Evolutionary conservation across 2,888 invertebrate species (phyloP).

Genomic region (Protophormia terraenovae): DNA sequence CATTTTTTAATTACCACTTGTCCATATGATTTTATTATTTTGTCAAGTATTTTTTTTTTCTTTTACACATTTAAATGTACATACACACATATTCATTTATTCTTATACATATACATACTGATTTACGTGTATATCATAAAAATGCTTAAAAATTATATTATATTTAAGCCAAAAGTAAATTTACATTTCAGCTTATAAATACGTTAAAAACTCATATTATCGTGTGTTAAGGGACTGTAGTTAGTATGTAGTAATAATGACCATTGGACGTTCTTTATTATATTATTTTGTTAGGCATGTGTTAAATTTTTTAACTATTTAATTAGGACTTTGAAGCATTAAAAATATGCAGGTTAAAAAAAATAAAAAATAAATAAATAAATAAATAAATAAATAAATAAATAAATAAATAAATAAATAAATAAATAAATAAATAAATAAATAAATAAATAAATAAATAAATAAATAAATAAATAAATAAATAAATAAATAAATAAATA

Average conservation of each 20-base stretch:
- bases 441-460: too few species aligned
- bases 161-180: constrained; percentile 43
- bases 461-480: too few species aligned
- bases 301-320: constrained; percentile 4
- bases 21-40: constrained; percentile 68
- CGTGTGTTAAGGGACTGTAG: background rate
- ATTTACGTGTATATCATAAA: background rate
- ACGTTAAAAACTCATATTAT: background rate
- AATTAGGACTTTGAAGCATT: background rate
- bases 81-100: background rate
- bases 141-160: constrained; percentile 33
- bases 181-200: constrained; percentile 44
- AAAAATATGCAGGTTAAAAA: too few species aligned
- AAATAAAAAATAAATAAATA: too few species aligned
- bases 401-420: too few species aligned
- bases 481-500: too few species aligned
- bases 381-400: too few species aligned
- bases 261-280: constrained; percentile 25
- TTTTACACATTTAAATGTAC: constrained; percentile 38
- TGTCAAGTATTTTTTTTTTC: constrained; percentile 58
- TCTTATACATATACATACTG: background rate
- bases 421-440: too few species aligned
- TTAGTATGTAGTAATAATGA: background rate
- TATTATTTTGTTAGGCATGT: constrained; percentile 1
- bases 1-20: constrained; percentile 68